phyloP scores from a whole-genome alignment of 2,888 invertebrate species.

The Archaeoteleia sp. region DNA sequence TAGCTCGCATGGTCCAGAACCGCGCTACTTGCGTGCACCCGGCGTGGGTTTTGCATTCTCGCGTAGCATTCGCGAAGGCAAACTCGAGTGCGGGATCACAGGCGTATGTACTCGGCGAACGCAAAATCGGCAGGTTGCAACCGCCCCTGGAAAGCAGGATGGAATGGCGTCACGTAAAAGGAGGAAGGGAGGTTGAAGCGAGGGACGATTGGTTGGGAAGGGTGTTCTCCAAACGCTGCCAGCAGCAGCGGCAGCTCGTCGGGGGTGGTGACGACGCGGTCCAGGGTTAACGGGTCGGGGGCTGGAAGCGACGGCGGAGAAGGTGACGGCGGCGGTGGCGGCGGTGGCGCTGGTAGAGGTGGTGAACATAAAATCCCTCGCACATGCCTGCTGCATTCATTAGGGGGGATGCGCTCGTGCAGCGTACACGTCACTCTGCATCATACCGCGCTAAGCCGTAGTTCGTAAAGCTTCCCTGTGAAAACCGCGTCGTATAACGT shows the following conservation, averaged over 20 bases:
- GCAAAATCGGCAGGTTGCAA: slow-evolving; percentile 45
- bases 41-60: slow-evolving; percentile 57
- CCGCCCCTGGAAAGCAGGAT: slow-evolving; percentile 38
- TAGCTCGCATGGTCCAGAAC: not conserved
- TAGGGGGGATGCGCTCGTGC: slow-evolving; percentile 73
- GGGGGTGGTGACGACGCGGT: slow-evolving; percentile 53
- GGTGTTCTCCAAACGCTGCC: slow-evolving; percentile 51
- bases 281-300: slow-evolving; percentile 66
- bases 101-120: slow-evolving; percentile 50
- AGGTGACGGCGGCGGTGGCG: slow-evolving; percentile 62
- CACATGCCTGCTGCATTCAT: slow-evolving; percentile 75
- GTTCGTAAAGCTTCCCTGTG: slow-evolving; percentile 39
- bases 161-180: slow-evolving; percentile 43
- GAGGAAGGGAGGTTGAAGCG: slow-evolving; percentile 35
- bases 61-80: slow-evolving; percentile 56
- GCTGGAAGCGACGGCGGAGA: slow-evolving; percentile 75
- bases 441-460: slow-evolving; percentile 59
- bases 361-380: slow-evolving; percentile 74
- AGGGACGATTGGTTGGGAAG: slow-evolving; percentile 55
- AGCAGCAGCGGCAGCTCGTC: slow-evolving; percentile 47
- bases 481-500: not conserved
- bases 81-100: slow-evolving; percentile 26
- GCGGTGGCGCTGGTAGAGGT: slow-evolving; percentile 60
- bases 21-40: slow-evolving; percentile 51
- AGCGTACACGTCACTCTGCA: slow-evolving; percentile 70